Base-by-base conservation (phyloP, 2,888 invertebrate species). In the Melanchra persicariae region DNA sequence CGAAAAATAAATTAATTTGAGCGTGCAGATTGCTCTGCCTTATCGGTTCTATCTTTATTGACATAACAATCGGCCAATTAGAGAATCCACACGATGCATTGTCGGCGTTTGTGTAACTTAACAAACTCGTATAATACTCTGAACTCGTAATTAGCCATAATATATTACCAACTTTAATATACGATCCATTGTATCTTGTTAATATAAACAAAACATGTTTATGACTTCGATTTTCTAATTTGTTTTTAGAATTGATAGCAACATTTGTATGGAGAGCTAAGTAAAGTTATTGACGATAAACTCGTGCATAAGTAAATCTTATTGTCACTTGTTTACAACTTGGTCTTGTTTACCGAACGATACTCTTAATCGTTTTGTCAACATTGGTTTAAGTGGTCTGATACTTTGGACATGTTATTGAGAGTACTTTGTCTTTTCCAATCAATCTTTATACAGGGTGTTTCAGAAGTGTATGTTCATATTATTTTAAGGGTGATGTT, bases 41-140 rank as follows among this genome's bases (percentile, higher is more conserved):
- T 76, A 85, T 85, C 82, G 71, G 70, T 79, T 74, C 80, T 89
- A 91, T 91, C 88, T 87, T 59, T 87, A 89, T 87, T 89, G 91
- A 89, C 91, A 87, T 83, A 83, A 92, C 91, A 92, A 92, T 92
- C 90, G 83, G 79, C 92, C 91, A 92, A 91, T 92, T 92, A 92
- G 87, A 79, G 84, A 82, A 69, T 65, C 68, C 77, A 82, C 83
- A 72, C 77, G 74, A 70, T 37, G 63, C 59, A 79, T 81, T 83
- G 81, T 81, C 76, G 76, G 77, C 66, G 15, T 59, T 71, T 72
- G 67, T 76, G 81, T 61, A 68, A 84, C 79, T 64, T 61, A 76
- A 84, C 82, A 61, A 58, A 70, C 65, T 65, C 55, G 40, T 79
- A 47, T 64, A 67, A 62, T 81, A 74, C 61, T 70, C 57, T 66